Evolutionary conservation across 2,888 invertebrate species (phyloP), one percentile per base, ranked within the genome.

Genomic region (Cataglyphis altisquamis): DNA sequence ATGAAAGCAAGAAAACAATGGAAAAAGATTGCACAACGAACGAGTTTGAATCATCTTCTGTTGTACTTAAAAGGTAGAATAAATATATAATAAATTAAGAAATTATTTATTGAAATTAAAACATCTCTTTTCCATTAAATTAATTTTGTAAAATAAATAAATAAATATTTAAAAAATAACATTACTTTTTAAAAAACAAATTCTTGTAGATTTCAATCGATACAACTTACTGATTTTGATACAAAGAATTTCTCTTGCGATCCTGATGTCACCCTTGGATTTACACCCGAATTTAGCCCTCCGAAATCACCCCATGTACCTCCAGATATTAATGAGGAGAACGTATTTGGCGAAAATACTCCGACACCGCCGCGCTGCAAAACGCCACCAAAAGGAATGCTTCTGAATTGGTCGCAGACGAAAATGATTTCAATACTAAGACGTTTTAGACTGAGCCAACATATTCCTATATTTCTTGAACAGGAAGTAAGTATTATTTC

Each of bases 361-460:
- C 94, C 93, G 5, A 93, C 93, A 5, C 93, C 93, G 8, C 91
- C 93, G 32, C 90, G 88, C 74, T 93, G 91, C 77, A 91, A 89
- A 70, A 92, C 93, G 12, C 94, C 94, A 10, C 94, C 94, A 9
- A 87, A 86, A 60, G 92, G 92, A 70, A 91, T 93, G 87, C 87
- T 92, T 21, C 83, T 93, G 5, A 90, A 91, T 84, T 88, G 87
- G 15, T 87, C 87, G 68, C 90, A 93, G 84, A 86, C 87, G 45
- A 91, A 92, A 86, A 87, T 94, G 83, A 88, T 92, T 21, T 29
- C 89, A 80, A 73, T 94, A 45, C 74, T 94, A 9, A 90, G 92
- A 86, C 89, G 85, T 12, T 93, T 92, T 81, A 91, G 91, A 74
- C 82, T 94, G 5, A 87, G 87, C 55, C 91, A 89, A 81, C 90